A percentile compares a stretch with the other conserved stretches of the same genome.
Conservation (phyloP, 2,113 vertebrate genomes). For the Mobula hypostoma region DNA sequence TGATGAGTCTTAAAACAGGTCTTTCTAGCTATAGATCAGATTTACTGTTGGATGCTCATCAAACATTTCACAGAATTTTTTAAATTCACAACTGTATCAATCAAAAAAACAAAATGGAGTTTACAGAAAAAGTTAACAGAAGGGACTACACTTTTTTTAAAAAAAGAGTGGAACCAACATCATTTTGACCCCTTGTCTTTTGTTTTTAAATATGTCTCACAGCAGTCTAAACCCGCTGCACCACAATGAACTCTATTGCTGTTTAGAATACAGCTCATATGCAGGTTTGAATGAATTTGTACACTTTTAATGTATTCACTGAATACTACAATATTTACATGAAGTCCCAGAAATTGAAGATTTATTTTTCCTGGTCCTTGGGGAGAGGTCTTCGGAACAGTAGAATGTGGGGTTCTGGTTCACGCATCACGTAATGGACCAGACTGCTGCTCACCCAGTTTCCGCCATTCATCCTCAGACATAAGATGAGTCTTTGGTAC, state of each 20-base stretch:
- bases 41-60: too few species aligned
- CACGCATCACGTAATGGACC: slow-evolving; percentile 86
- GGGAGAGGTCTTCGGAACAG: slow-evolving; percentile 79
- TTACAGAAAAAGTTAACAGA: slow-evolving; percentile 18
- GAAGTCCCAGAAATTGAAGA: slow-evolving; percentile 55
- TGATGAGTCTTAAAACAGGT: too few species aligned
- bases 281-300: slow-evolving; percentile 59
- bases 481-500: slow-evolving; percentile 78
- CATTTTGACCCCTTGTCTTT: slow-evolving; percentile 12
- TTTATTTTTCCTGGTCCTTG: slow-evolving; percentile 63
- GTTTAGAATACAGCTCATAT: slow-evolving; percentile 76
- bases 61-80: neutral
- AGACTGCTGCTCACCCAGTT: slow-evolving; percentile 76
- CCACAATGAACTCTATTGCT: slow-evolving; percentile 67
- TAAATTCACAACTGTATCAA: slow-evolving; percentile 22
- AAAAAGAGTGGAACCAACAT: slow-evolving; percentile 24
- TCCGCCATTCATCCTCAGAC: slow-evolving; percentile 80
- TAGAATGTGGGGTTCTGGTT: slow-evolving; percentile 83
- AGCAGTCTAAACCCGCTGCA: slow-evolving; percentile 45
- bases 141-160: neutral
- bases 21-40: too few species aligned
- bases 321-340: slow-evolving; percentile 79
- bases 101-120: neutral
- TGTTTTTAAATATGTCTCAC: slow-evolving; percentile 5
- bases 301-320: slow-evolving; percentile 74